These are phyloP conservation scores for Pangasianodon gigas DNA, from an alignment of 2,113 vertebrate species.

Conservation along the genomic window DNA sequence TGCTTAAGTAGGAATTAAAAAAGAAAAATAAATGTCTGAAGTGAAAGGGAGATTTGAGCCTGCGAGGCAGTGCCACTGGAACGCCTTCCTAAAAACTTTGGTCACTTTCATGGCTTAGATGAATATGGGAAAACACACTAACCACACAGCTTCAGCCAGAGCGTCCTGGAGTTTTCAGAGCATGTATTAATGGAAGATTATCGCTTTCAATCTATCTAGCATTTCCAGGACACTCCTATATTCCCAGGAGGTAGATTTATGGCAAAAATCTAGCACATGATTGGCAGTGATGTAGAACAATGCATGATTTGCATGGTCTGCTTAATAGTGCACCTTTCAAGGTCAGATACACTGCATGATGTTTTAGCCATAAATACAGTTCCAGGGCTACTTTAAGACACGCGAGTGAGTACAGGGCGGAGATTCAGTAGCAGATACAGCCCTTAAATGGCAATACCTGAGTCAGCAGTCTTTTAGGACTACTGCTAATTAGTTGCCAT, in stretches of 20 bases:
- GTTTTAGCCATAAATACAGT: slow-evolving; percentile 57
- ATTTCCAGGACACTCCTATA: slow-evolving; percentile 69
- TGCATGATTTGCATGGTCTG: slow-evolving; percentile 54
- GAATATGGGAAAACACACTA: slow-evolving; percentile 38
- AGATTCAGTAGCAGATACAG: slow-evolving; percentile 66
- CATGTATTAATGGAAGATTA: not conserved
- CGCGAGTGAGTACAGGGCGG: slow-evolving; percentile 55
- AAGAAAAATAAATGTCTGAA: slow-evolving; percentile 61
- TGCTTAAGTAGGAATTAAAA: slow-evolving; percentile 62
- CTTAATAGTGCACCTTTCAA: slow-evolving; percentile 71
- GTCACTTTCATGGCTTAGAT: slow-evolving; percentile 66
- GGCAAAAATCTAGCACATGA: slow-evolving; percentile 49
- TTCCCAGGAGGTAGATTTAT: slow-evolving; percentile 73
- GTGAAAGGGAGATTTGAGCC: slow-evolving; percentile 68
- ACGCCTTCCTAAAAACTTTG: slow-evolving; percentile 67
- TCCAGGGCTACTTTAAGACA: slow-evolving; percentile 72
- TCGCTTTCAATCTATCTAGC: not conserved
- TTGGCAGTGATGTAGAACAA: slow-evolving; percentile 41
- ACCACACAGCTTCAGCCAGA: slow-evolving; percentile 40
- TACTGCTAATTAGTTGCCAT: slow-evolving; percentile 32
- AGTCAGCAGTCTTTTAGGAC: slow-evolving; percentile 65
- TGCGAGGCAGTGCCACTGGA: slow-evolving; percentile 62
- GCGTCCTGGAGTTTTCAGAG: slow-evolving; percentile 57
- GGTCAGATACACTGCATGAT: slow-evolving; percentile 64
- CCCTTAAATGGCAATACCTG: slow-evolving; percentile 70